A percentile compares a stretch with the other conserved stretches of the same genome.
Conservation (phyloP, 2,113 vertebrate species). For the Hippocampus comes region DNA sequence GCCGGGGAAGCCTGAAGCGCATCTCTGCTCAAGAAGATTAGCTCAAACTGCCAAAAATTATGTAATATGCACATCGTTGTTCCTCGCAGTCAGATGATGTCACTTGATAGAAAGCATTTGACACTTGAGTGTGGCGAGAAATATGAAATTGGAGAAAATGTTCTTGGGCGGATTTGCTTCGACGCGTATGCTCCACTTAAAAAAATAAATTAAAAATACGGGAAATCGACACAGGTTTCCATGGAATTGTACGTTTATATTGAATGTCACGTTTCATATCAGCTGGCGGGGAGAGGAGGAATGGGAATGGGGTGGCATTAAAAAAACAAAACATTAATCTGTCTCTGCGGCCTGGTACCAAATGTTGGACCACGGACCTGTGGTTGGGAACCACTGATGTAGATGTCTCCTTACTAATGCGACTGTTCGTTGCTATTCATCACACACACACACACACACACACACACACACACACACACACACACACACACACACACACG, state of each 20-base stretch:
- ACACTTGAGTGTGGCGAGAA: not conserved
- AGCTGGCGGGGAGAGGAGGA: too few relatives aligned
- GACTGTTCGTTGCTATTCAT: not conserved
- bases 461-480: not conserved
- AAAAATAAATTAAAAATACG: too few relatives aligned
- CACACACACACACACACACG: not conserved
- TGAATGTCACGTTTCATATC: too few relatives aligned
- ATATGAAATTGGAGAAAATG: not conserved
- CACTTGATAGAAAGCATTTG: slow-evolving; percentile 1
- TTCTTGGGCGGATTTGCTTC: too few relatives aligned
- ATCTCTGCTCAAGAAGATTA: not conserved
- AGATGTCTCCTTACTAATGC: not conserved
- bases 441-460: not conserved
- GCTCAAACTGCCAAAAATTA: slow-evolving; percentile 1
- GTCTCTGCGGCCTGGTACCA: too few relatives aligned
- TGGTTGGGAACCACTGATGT: too few relatives aligned
- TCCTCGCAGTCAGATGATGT: slow-evolving; percentile 2
- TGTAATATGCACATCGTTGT: not conserved
- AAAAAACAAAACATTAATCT: too few relatives aligned
- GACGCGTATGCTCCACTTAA: too few relatives aligned
- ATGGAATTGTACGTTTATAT: too few relatives aligned
- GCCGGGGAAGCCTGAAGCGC: not conserved
- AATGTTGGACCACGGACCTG: too few relatives aligned
- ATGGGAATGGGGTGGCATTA: too few relatives aligned
- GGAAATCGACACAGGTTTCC: too few relatives aligned